phyloP scores from a whole-genome alignment of 2,888 invertebrate genomes.

The Venustoraphidia nigricollis region DNA sequence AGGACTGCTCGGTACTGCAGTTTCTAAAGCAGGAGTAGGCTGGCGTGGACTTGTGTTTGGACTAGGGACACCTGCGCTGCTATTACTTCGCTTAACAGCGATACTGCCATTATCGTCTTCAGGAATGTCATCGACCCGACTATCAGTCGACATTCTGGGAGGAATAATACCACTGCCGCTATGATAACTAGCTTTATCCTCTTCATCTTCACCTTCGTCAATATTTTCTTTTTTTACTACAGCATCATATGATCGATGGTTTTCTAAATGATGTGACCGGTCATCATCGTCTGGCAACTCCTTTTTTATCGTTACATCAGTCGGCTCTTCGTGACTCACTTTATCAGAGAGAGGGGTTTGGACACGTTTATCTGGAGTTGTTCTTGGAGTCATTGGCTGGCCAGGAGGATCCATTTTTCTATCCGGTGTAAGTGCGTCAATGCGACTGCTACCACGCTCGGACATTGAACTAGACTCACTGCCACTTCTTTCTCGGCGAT shows the following conservation, averaged over 20 bases:
- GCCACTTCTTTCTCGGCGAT: conserved; percentile 65
- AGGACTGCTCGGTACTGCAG: conserved; percentile 37
- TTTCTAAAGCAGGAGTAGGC: conserved; percentile 22
- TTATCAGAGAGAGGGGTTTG: conserved; percentile 42
- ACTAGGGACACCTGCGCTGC: conserved; percentile 14
- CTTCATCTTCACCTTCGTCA: conserved; percentile 26
- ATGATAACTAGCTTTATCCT: conserved; percentile 25
- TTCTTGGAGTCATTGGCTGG: conserved; percentile 47
- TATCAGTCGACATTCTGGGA: conserved; percentile 12
- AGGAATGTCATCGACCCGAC: conserved; percentile 19
- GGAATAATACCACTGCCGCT: conserved; percentile 19
- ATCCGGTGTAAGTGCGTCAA: conserved; percentile 70
- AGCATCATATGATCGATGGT: conserved; percentile 19
- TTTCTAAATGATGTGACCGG: conserved; percentile 1
- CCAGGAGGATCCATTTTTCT: conserved; percentile 49
- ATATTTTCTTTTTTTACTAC: conserved; percentile 22
- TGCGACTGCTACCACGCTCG: conserved; percentile 62
- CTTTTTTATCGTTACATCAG: conserved; percentile 33
- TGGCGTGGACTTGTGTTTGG: conserved; percentile 24
- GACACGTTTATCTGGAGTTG: conserved; percentile 52
- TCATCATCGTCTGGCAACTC: conserved; percentile 37
- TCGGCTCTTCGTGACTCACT: conserved; percentile 31
- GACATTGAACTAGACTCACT: conserved; percentile 82
- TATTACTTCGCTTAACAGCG: conserved; percentile 10
- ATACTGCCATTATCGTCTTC: conserved; percentile 18